Base-by-base conservation (phyloP, 2,797 vertebrate species). In the Natrix natrix region DNA sequence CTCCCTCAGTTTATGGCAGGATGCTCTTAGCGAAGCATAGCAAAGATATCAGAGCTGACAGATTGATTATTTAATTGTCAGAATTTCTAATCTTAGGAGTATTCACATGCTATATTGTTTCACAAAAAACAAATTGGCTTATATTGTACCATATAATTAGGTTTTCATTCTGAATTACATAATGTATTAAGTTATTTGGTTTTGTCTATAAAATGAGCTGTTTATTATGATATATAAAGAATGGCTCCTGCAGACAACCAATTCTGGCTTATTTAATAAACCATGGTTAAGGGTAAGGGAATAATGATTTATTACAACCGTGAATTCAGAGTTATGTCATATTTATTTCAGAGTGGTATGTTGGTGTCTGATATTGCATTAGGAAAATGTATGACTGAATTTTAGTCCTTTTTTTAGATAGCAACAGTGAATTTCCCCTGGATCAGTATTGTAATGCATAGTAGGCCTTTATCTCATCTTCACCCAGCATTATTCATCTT, bases 21-120 rank as follows among this genome's bases (percentile, higher is more conserved):
- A 24, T 24, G 24, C 8, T 20, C 7, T 60, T 60, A 60, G 20
- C 7, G 20, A 60, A 60, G 59, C 22, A 0, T 24, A 61, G 59
- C 22, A 10, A 61, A 61, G 59, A 24, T 61, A 8, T 94, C 89
- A 94, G 78, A 69, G 2, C 32, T 59, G 59, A 13, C 37, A 94
- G n/a, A 91, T 12, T 86, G n/a, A 91, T 12, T 86, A 90, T 95
- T 94, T 93, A 93, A 93, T 16, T 10, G 2, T 93, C 87, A 11
- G 87, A 28, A 55, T 94, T 95, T 94, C 8, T 14, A 95, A 91
- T 92, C 88, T 91, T 24, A 93, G 86, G 43, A 66, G 3, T 57
- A 63, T 1, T 43, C n/a, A 17, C 17, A 83, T 52, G 57, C 26
- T 54, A 8, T 91, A 17, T 86, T 32, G 5, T 8, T 91, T 60